Conservation (phyloP, 1,140 invertebrate genomes). For the Augochlora pura region DNA sequence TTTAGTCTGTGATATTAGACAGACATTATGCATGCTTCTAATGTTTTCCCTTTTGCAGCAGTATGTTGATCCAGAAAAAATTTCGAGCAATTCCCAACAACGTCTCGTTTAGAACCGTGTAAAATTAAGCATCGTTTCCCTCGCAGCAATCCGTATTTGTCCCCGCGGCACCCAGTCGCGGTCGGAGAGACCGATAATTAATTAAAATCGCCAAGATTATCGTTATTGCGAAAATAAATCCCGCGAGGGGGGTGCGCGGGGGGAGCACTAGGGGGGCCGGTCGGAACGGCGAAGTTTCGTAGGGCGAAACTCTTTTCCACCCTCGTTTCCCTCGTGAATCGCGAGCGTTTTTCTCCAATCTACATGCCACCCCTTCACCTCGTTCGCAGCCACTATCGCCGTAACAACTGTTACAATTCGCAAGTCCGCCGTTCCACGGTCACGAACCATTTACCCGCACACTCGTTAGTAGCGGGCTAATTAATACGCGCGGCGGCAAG, state of each 20-base stretch:
- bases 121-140: neutral
- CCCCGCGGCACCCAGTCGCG: neutral
- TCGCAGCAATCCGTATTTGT: neutral
- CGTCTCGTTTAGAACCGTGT: neutral
- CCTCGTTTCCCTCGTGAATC: slow-evolving; percentile 23
- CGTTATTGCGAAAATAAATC: slow-evolving; percentile 43
- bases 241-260: neutral
- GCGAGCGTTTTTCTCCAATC: slow-evolving; percentile 54
- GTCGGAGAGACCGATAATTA: neutral
- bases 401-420: slow-evolving; percentile 70
- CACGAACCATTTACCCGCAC: slow-evolving; percentile 65
- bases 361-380: slow-evolving; percentile 45
- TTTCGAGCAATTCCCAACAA: no score
- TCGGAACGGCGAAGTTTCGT: slow-evolving; percentile 37
- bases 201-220: slow-evolving; percentile 8
- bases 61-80: no score
- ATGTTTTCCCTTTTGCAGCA: no score
- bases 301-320: slow-evolving; percentile 42
- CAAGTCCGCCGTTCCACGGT: slow-evolving; percentile 56
- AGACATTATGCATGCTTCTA: no score
- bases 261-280: no score
- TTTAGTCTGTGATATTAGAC: no score
- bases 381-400: slow-evolving; percentile 60
- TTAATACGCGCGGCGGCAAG: slow-evolving; percentile 63
- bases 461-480: slow-evolving; percentile 67